Evolutionary conservation across 2,888 invertebrate genomes (phyloP), one percentile per base, ranked within the genome.

Genomic region (Patella depressa): DNA sequence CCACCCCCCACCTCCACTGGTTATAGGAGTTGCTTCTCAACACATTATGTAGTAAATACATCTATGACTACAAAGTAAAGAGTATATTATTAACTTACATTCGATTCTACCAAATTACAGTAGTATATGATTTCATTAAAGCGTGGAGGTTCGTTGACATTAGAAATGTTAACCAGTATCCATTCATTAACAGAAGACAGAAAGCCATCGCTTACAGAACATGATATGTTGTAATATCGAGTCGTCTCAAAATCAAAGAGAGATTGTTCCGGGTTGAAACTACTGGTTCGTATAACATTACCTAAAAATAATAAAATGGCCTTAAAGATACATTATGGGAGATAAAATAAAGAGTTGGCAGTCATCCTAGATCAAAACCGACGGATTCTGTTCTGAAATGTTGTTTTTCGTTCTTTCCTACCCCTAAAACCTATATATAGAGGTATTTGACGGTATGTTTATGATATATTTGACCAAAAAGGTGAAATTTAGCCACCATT

Each of bases 91-190:
- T 14, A 9, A 80, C 80, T 78, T 45, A 80, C 81, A 14, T 79
- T 14, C 11, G 83, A 80, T 72, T 85, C 84, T 9, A 71, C 34
- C 45, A 83, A 70, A 29, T 74, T 72, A 55, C 82, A 83, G 65
- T 78, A 82, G 59, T 82, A 84, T 14, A 78, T 70, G 0, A 72
- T 53, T 15, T 79, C 79, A 72, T 79, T 78, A 59, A 81, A 84
- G 12, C 74, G 74, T 19, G 84, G 84, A 7, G 84, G 74, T 69
- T 84, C 84, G 73, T 84, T 84, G 55, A 84, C 79, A 70, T 84
- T 79, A 29, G 78, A 71, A 12, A 84, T 54, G 34, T 75, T 72
- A 5, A 84, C 17, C 24, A 78, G 81, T n/a, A 82, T 65, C 14
- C 79, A 74, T 7, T 79, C 79, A 17, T 71, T 80, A 53, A 55